Conservation (phyloP, 2,888 invertebrate genomes). For the Cantharis rufa region DNA sequence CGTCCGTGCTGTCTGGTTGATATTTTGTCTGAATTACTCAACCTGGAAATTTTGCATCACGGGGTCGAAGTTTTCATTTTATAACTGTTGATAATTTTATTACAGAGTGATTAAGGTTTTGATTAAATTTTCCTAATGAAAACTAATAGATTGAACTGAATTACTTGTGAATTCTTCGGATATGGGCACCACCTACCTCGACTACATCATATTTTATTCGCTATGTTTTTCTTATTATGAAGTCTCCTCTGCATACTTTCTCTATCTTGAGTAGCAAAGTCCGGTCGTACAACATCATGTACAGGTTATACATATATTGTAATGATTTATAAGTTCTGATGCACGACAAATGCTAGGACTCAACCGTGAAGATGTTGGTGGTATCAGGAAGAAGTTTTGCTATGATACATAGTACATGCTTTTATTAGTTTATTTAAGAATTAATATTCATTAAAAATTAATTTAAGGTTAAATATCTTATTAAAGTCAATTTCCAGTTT, state of each 20-base stretch:
- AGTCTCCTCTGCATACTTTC: neutral
- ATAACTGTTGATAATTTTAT: neutral
- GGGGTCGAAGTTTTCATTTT: neutral
- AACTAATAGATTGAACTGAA: neutral
- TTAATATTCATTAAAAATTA: neutral
- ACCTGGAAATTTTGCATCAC: constrained; percentile 8
- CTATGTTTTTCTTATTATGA: neutral
- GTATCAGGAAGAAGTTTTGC: neutral
- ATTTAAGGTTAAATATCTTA: neutral
- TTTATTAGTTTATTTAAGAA: neutral
- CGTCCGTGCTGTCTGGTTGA: constrained; percentile 13
- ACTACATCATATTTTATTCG: neutral
- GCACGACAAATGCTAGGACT: neutral
- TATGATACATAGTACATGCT: neutral
- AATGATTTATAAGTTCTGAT: neutral
- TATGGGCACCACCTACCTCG: neutral
- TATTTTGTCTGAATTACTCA: constrained; percentile 15
- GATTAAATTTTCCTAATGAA: neutral
- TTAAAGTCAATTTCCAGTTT: neutral
- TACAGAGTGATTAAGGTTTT: neutral
- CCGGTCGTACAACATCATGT: neutral
- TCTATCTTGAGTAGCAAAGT: neutral
- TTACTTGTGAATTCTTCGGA: neutral
- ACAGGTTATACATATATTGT: neutral
- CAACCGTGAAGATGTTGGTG: neutral